Base-by-base conservation (phyloP, 1,140 invertebrate genomes). In the Pogonognathellus flavescens region DNA sequence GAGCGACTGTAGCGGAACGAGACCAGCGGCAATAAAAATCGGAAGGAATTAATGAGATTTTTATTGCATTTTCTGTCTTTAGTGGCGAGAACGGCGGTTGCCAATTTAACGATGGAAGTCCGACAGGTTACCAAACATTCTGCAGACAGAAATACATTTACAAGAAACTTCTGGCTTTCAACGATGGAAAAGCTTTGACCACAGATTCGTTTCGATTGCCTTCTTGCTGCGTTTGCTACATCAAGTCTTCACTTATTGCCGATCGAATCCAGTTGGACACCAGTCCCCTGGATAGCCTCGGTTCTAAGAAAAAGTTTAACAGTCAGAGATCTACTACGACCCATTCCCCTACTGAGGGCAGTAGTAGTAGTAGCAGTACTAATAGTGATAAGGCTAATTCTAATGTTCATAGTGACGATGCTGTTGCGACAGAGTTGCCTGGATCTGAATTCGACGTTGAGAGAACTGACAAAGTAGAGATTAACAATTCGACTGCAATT, bases 141-240 rank as follows among this genome's bases (percentile, higher is more conserved):
- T 94, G 94, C 89, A 92, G 92, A 87, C 94, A 94, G 87, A 93
- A 93, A 88, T 94, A 92, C 87, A 92, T 93, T 59, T 92, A 92
- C 80, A 90, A 93, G 41, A 91, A 92, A 80, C 90, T 94, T 86
- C 80, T 92, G 3, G 92, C 92, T 0, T 59, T 94, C 7, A 90
- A 91, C 20, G 90, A 91, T n/a, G 92, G 92, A 2, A 90, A 90
- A 84, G 90, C 92, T 0, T 89, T 91, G 22, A 52, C 85, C 31
- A 41, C 31, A 10, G 85, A 86, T 62, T 85, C 85, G 20, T 88
- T 88, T 41, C 89, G 90, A 89, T 91, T 94, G 82, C 93, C 94
- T 6, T 93, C 93, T 9, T 94, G 93, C 85, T 94, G 94, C 88
- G 93, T 93, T 57, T 94, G 94, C 87, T 91, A 91, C 49, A 87